A percentile compares a stretch with the other conserved stretches of the same genome.
phyloP scores from a whole-genome alignment of 2,113 vertebrate species.

The Gymnogyps californianus region DNA sequence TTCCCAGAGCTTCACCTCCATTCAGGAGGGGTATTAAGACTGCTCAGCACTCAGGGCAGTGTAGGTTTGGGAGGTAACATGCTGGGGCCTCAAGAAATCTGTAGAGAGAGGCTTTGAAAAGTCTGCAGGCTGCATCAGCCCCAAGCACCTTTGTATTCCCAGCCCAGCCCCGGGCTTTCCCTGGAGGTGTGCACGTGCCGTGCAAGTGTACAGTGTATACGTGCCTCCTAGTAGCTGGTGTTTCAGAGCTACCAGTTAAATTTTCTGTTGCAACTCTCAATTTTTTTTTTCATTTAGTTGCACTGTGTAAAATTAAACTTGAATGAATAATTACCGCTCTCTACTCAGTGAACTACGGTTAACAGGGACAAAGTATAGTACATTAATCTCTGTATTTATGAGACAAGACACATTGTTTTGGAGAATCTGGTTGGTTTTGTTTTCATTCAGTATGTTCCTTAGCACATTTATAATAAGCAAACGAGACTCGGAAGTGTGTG shows the following conservation, averaged over 20 bases:
- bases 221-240: not conserved
- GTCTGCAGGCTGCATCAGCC: not conserved
- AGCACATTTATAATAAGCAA: not conserved
- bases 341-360: not conserved
- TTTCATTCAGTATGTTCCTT: not conserved
- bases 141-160: not conserved
- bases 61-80: not conserved
- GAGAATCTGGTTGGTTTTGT: not conserved
- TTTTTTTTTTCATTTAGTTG: not conserved
- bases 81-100: not conserved
- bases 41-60: not conserved
- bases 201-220: not conserved
- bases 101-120: not conserved
- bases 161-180: not conserved
- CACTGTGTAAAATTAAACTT: not conserved
- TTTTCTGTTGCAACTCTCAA: not conserved
- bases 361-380: not conserved
- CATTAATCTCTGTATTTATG: conserved; percentile 18
- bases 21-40: not conserved
- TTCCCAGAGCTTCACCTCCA: not conserved
- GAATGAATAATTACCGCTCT: not conserved
- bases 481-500: not conserved
- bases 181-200: not conserved
- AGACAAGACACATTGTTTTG: not conserved
- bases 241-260: not conserved